Evolutionary conservation across 2,113 vertebrate genomes (phyloP).

Genomic region (Pituophis catenifer): DNA sequence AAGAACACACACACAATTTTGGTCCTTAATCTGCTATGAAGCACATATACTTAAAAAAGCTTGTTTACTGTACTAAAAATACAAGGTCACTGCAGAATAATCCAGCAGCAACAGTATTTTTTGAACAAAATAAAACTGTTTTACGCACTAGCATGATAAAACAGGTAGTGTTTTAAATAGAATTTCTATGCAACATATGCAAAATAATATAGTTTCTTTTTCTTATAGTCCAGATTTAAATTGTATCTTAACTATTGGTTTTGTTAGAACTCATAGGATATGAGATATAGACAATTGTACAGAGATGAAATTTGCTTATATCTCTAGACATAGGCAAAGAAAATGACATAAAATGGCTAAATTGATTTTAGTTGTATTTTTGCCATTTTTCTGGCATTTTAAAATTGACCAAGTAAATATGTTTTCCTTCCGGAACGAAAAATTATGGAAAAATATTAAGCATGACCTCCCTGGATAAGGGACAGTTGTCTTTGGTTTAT

Average conservation of each 20-base stretch:
- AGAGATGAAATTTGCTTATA: not conserved
- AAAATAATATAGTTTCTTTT: conserved; percentile 30
- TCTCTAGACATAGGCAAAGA: not conserved
- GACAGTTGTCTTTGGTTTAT: not conserved
- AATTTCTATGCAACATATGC: not conserved
- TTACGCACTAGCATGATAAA: not conserved
- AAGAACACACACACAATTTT: conserved; percentile 13
- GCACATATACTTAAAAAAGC: not conserved
- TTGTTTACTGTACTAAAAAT: conserved; percentile 32
- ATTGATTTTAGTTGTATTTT: not conserved
- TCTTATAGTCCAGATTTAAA: not conserved
- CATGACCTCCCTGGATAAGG: not conserved
- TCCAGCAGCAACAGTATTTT: conserved; percentile 34
- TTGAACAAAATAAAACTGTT: conserved; percentile 21
- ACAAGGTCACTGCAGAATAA: conserved; percentile 7
- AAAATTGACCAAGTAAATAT: not conserved
- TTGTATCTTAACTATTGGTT: rapidly evolving
- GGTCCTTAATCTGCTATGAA: conserved; percentile 41
- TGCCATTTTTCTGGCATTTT: not conserved
- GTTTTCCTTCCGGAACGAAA: not conserved
- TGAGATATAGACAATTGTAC: not conserved
- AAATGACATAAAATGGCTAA: not conserved
- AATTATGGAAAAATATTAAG: not conserved
- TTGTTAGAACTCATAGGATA: not conserved
- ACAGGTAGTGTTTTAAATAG: conserved; percentile 11